Evolutionary conservation across 2,797 vertebrate genomes (phyloP).

Genomic region (Onychomys arenicola): DNA sequence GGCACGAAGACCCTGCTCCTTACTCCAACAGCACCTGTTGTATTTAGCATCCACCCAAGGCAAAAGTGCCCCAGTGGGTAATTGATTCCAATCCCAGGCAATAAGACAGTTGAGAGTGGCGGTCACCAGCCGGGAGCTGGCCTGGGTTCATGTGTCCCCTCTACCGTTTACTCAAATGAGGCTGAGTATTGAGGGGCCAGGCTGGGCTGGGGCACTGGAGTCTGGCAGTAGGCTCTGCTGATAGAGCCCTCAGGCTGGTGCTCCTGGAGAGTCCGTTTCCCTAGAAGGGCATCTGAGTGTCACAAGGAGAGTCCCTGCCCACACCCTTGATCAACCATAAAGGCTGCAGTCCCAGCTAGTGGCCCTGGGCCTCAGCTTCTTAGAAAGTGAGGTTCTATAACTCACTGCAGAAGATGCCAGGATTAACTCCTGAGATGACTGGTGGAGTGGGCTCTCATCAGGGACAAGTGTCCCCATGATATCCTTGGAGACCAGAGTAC

Average conservation of each 20-base stretch:
- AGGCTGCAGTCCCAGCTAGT: background rate
- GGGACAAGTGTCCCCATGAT: background rate
- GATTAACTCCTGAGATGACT: background rate
- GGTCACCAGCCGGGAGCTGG: background rate
- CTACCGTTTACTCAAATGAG: background rate
- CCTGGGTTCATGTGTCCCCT: background rate
- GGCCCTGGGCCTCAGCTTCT: background rate
- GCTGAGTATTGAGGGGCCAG: background rate
- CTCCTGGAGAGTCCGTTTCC: background rate
- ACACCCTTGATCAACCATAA: background rate
- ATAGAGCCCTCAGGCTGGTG: background rate
- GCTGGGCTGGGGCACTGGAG: background rate
- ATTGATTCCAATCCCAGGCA: background rate
- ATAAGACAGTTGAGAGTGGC: rapidly evolving
- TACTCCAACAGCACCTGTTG: background rate
- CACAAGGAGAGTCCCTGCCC: rapidly evolving
- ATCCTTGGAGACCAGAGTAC: background rate
- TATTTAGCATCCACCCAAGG: background rate
- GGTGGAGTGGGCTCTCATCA: no score
- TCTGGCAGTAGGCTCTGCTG: background rate
- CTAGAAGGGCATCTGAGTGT: background rate
- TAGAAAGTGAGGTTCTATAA: background rate
- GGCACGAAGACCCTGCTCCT: rapidly evolving
- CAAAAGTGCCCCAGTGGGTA: background rate
- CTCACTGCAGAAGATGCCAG: background rate